Conservation (phyloP, 2,113 vertebrate species). For the Haemorhous mexicanus region DNA sequence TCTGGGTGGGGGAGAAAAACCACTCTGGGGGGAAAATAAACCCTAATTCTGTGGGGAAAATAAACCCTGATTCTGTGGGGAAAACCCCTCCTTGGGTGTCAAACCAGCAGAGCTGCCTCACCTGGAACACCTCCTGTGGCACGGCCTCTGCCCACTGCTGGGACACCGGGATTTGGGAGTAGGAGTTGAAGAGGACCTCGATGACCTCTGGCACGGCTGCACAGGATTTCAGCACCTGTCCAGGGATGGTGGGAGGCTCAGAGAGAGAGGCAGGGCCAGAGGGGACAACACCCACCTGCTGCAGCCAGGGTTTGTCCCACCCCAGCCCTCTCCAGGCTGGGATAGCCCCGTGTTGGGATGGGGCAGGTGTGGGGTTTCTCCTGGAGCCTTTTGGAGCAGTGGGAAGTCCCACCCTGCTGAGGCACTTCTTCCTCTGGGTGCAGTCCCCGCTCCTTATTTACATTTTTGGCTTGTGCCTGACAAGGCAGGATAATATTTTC, state of each 20-base stretch:
- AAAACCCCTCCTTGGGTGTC: background rate
- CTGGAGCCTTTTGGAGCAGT: fast-evolving
- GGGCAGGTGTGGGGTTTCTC: fast-evolving
- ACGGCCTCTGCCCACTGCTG: conserved; percentile 62
- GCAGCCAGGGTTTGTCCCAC: background rate
- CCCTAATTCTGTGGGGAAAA: background rate
- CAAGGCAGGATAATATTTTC: background rate
- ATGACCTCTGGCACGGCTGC: conserved; percentile 32
- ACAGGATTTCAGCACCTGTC: conserved; percentile 73
- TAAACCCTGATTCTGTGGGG: fast-evolving
- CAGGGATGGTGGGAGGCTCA: fast-evolving
- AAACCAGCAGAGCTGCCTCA: background rate
- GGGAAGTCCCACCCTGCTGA: background rate
- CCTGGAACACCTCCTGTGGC: conserved; percentile 69
- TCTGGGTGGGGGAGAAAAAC: fast-evolving
- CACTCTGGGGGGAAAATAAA: background rate
- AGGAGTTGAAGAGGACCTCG: conserved; percentile 76
- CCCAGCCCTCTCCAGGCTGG: fast-evolving
- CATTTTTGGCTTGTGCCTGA: background rate
- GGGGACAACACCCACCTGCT: background rate
- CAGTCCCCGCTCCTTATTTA: background rate
- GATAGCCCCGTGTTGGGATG: fast-evolving
- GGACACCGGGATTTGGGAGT: conserved; percentile 51
- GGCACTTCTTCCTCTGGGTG: background rate
- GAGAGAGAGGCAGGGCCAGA: background rate